A percentile compares a stretch with the other conserved stretches of the same genome.
These are phyloP conservation scores for Callyntrura sp. DNA, from an alignment of 2,888 invertebrate genomes.

Conservation along the genomic window DNA sequence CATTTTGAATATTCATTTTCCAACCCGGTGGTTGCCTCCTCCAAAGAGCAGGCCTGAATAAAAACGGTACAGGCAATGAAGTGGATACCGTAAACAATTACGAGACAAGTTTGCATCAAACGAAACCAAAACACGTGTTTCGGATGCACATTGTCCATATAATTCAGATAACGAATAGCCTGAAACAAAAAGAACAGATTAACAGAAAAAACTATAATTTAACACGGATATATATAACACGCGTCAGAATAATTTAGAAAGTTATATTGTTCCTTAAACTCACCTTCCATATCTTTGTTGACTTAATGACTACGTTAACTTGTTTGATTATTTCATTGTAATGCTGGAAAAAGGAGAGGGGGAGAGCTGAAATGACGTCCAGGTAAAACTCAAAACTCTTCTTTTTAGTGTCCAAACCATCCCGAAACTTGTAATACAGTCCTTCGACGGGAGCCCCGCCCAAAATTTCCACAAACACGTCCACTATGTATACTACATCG, in stretches of 20 bases:
- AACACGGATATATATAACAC: too few species aligned
- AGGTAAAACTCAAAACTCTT: slow-evolving; percentile 64
- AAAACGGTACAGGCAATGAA: slow-evolving; percentile 74
- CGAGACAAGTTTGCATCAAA: slow-evolving; percentile 68
- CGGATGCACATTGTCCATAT: slow-evolving; percentile 77
- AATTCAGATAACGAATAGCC: slow-evolving; percentile 63
- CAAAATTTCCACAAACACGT: slow-evolving; percentile 77
- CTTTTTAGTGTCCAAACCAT: slow-evolving; percentile 59
- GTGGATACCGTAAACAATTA: slow-evolving; percentile 71
- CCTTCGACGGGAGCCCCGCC: slow-evolving; percentile 77
- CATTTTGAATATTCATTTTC: too few species aligned
- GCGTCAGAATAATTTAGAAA: too few species aligned
- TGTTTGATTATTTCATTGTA: background rate
- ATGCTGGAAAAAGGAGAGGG: slow-evolving; percentile 22
- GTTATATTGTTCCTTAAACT: too few species aligned
- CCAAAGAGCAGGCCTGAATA: slow-evolving; percentile 57
- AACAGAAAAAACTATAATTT: too few species aligned
- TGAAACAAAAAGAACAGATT: background rate
- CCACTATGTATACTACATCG: slow-evolving; percentile 58
- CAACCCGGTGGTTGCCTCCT: too few species aligned
- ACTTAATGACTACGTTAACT: slow-evolving; percentile 61
- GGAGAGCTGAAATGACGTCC: slow-evolving; percentile 67
- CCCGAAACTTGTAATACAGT: slow-evolving; percentile 68
- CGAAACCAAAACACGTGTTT: slow-evolving; percentile 68
- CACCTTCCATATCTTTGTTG: slow-evolving; percentile 71